Percentiles rank a stretch among this genome's conserved stretches.
These are phyloP conservation scores for Pammene fasciana DNA, from an alignment of 2,888 invertebrate species.

Conservation along the genomic window DNA sequence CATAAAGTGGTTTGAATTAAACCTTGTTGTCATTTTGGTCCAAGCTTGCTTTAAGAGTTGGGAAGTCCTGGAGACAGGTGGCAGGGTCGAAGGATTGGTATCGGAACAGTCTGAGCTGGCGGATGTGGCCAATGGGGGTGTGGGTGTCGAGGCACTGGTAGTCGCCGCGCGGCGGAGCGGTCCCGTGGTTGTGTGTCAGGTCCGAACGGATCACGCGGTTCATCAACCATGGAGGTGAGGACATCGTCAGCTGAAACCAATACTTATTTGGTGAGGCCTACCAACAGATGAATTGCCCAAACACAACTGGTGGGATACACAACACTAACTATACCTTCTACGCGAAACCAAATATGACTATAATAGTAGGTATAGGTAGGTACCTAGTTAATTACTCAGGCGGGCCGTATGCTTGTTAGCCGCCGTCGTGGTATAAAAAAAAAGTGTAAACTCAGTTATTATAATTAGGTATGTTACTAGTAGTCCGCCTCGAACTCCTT, in stretches of 20 bases:
- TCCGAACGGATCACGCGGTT: slow-evolving; percentile 77
- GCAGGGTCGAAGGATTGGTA: slow-evolving; percentile 73
- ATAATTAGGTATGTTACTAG: too few relatives aligned
- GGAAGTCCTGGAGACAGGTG: slow-evolving; percentile 68
- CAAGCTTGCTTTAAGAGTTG: slow-evolving; percentile 52
- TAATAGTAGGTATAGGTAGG: too few relatives aligned
- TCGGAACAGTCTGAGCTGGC: slow-evolving; percentile 67
- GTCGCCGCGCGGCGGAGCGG: slow-evolving; percentile 73
- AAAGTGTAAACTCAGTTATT: too few relatives aligned
- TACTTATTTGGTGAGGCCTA: not conserved
- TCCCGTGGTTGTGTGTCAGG: slow-evolving; percentile 73
- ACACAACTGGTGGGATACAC: too few relatives aligned
- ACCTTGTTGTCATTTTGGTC: slow-evolving; percentile 50
- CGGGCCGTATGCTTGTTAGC: too few relatives aligned
- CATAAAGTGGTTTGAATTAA: slow-evolving; percentile 54
- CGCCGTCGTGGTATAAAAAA: too few relatives aligned
- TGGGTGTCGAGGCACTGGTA: slow-evolving; percentile 77
- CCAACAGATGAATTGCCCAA: too few relatives aligned
- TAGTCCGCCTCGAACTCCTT: too few relatives aligned
- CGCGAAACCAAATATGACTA: too few relatives aligned
- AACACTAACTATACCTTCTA: too few relatives aligned
- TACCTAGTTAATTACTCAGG: too few relatives aligned
- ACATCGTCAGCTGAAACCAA: slow-evolving; percentile 68
- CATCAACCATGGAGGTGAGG: slow-evolving; percentile 67
- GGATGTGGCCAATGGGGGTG: slow-evolving; percentile 75